Base-by-base conservation (phyloP, 1,140 invertebrate species). In the Trichoplusia ni region DNA sequence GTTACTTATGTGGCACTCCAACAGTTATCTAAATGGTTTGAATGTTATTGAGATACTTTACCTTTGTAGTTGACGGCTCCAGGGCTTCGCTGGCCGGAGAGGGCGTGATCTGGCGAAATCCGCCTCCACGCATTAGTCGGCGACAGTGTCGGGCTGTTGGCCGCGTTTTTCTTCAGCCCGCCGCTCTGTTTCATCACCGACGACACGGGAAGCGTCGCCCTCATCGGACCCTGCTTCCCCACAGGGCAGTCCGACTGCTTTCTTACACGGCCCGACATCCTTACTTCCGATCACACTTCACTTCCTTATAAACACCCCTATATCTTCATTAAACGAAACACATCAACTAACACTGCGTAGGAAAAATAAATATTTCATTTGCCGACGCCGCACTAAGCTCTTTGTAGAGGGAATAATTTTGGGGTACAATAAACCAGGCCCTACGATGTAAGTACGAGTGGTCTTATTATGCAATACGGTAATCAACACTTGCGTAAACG, bases 21-120 rank as follows among this genome's bases (percentile, higher is more conserved):
- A n/a, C 2, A 1, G 5, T 18, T 16, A 7, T 14, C 7, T 27
- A 13, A 46, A 27, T 46, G 3, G 6, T 2, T 9, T 9, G 1
- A 13, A 2, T 18, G 4, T 31, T 5, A 8, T 3, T 4, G n/a
- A n/a, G n/a, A 6, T 5, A 47, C 63, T 29, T 44, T 86, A 94
- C 94, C 94, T 94, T 94, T 94, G 77, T 94, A 94, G 73, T 92
- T 93, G 64, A 93, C 90, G 61, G 94, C 94, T 37, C 94, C 94
- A 71, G 94, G 94, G 81, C 94, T 95, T 59, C 94, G 91, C 70
- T 95, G 93, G 13, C 94, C 94, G 54, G 94, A 94, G 23, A 92
- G 88, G 59, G 92, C 92, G 70, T 93, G 92, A 80, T 95, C 94
- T 65, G 94, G 93, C 27, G 94, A 94, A 82, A 93, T 92, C 71